phyloP scores from a whole-genome alignment of 2,888 invertebrate genomes.

The Leucoptera coffeella region DNA sequence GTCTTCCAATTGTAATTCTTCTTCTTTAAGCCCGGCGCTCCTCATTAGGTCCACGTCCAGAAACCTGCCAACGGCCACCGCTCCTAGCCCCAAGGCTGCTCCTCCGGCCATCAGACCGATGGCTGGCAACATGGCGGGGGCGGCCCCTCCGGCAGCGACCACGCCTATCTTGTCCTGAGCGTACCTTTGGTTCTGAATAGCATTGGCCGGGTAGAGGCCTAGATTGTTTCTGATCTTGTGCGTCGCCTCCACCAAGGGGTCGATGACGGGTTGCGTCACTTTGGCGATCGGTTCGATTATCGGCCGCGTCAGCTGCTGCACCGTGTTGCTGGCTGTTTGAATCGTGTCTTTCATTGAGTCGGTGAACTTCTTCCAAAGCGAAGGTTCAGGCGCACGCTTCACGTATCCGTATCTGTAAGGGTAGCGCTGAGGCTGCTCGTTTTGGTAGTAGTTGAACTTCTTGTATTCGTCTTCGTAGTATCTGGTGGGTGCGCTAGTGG shows the following conservation, averaged over 20 bases:
- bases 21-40: conserved; percentile 34
- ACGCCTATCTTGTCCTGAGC: conserved; percentile 62
- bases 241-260: conserved; percentile 71
- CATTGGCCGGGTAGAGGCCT: conserved; percentile 52
- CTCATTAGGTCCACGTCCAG: conserved; percentile 60
- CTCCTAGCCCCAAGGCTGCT: conserved; percentile 74
- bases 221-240: conserved; percentile 74
- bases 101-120: conserved; percentile 76
- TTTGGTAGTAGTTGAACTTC: conserved; percentile 50
- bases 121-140: conserved; percentile 65
- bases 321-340: conserved; percentile 62
- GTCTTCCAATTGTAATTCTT: conserved; percentile 25
- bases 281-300: conserved; percentile 54
- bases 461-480: conserved; percentile 46
- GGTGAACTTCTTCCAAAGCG: conserved; percentile 68
- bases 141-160: conserved; percentile 45
- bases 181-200: conserved; percentile 34
- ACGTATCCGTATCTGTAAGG: conserved; percentile 58
- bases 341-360: conserved; percentile 68
- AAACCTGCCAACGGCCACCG: conserved; percentile 69
- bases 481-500: conserved; percentile 27
- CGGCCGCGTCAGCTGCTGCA: conserved; percentile 59
- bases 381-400: conserved; percentile 53
- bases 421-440: conserved; percentile 40
- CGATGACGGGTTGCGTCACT: conserved; percentile 60